Conservation (phyloP, 2,113 vertebrate genomes). For the Argyrosomus japonicus region DNA sequence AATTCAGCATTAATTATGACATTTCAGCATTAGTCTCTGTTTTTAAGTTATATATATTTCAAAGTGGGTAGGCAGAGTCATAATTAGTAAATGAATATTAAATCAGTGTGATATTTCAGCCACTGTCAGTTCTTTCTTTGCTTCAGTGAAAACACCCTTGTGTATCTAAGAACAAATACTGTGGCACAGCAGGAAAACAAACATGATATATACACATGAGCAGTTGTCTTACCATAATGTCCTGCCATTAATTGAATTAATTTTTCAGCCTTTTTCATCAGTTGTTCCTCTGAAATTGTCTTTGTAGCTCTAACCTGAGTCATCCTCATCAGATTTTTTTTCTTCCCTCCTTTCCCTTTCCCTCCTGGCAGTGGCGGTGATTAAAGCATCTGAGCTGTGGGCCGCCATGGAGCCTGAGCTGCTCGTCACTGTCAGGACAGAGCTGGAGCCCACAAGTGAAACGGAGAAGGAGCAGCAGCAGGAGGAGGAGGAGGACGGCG, state of each 20-base stretch:
- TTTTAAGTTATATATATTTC: background rate
- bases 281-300: background rate
- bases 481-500: conserved; percentile 45
- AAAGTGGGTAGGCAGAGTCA: background rate
- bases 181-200: background rate
- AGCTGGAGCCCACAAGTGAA: conserved; percentile 77
- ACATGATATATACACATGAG: background rate
- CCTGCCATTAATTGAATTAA: background rate
- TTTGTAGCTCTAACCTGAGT: background rate
- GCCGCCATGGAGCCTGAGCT: conserved; percentile 94
- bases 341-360: background rate
- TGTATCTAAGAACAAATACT: background rate
- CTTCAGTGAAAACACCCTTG: conserved; percentile 2
- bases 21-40: background rate
- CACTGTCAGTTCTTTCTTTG: background rate
- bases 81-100: background rate
- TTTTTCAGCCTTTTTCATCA: too few relatives aligned
- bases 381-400: conserved; percentile 92
- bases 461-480: conserved; percentile 66
- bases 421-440: conserved; percentile 80
- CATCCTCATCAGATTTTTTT: conserved; percentile 14
- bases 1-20: background rate
- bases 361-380: conserved; percentile 73
- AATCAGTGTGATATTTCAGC: background rate
- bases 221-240: background rate